Base-by-base conservation (phyloP, 2,113 vertebrate genomes). In the Corythornis cristatus region DNA sequence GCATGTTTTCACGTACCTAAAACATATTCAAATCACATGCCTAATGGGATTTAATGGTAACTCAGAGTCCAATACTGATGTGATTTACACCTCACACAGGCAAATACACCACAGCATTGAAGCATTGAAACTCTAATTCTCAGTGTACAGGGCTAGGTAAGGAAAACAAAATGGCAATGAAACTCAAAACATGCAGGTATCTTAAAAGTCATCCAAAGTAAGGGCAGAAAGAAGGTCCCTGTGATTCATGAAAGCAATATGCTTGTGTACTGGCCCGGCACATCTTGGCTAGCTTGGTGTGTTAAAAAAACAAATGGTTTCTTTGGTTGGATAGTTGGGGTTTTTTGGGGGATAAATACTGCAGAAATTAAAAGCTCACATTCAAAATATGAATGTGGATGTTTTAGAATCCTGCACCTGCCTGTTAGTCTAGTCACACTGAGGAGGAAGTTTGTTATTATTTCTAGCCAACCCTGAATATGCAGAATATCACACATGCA, bases 311-410 rank as follows among this genome's bases (percentile, higher is more conserved):
- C 29, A 40, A 7, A 50, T 12, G 46, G 7, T 20, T 46, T 15
- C 21, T 54, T 5, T 64, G 17, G 21, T 60, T 85, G 15, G 17
- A 11, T 56, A 8, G 9, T 6, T 60, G 51, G 13, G 14, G 23
- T 51, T 53, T 81, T 23, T 23, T 2, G 0, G 10, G 7, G 8
- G 3, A 35, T 15, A 22, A 15, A 28, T 3, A 31, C 13, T 4
- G 22, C 4, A 53, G 9, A 61, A 73, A 50, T 1, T 7, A 51
- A 53, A 84, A 78, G 25, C 14, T 50, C 26, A 31, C 7, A 28
- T 28, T 42, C 33, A 18, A 46, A 45, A 26, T 1, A 43, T 3
- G 3, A 61, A 37, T 6, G 1, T 1, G 16, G 12, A 60, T 11
- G 46, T 26, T 72, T 51, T 50, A 40, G 8, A 40, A 12, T 0